Evolutionary conservation across 2,888 invertebrate species (phyloP).

Genomic region (Sinodicranocentrus sp.): DNA sequence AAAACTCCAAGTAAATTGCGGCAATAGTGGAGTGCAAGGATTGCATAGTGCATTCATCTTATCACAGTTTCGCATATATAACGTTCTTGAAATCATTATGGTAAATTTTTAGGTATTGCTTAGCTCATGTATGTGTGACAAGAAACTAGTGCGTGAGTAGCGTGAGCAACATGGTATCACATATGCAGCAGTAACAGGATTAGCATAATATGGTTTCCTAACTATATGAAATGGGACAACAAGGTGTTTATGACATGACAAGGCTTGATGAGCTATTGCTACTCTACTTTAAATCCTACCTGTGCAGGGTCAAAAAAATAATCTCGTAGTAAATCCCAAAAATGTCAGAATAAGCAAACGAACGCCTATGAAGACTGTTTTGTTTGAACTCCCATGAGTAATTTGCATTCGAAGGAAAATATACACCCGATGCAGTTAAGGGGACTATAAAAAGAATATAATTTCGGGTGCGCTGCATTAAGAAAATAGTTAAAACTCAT

Average conservation of each 20-base stretch:
- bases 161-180: slow-evolving; percentile 23
- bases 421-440: neutral
- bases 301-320: neutral
- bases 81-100: slow-evolving; percentile 8
- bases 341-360: neutral
- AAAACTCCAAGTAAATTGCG: neutral
- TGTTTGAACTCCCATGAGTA: neutral
- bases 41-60: too few relatives aligned
- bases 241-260: slow-evolving; percentile 21
- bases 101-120: slow-evolving; percentile 1
- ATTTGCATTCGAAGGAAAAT: neutral
- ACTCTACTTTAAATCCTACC: slow-evolving; percentile 12
- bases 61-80: neutral
- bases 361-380: neutral
- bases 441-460: too few relatives aligned
- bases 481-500: too few relatives aligned
- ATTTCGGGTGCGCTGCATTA: too few relatives aligned
- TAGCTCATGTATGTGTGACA: slow-evolving; percentile 21
- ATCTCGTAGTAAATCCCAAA: neutral
- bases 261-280: neutral
- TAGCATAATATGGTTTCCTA: slow-evolving; percentile 36
- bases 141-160: slow-evolving; percentile 32
- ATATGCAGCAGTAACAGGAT: slow-evolving; percentile 11
- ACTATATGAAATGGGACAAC: slow-evolving; percentile 27
- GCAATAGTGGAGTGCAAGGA: neutral